phyloP scores from a whole-genome alignment of 2,113 vertebrate genomes.

The Psettodes erumei region DNA sequence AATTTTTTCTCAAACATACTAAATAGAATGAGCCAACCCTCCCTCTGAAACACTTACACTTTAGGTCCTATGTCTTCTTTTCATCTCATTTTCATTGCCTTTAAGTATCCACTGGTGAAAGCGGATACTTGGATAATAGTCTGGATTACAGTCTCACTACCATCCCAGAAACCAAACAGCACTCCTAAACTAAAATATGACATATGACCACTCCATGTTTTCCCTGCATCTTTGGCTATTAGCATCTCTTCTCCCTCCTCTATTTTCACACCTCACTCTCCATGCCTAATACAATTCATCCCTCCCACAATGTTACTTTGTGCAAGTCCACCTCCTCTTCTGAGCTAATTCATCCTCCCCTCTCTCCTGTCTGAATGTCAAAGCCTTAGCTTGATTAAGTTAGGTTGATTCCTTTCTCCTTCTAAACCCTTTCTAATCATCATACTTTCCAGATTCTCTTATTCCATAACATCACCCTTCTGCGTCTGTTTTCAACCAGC shows the following conservation, averaged over 20 bases:
- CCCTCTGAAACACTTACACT: too few relatives aligned
- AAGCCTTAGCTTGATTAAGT: conserved; percentile 26
- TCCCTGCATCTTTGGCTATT: conserved; percentile 1
- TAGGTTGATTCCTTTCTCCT: conserved; percentile 31
- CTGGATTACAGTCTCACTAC: too few relatives aligned
- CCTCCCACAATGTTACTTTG: conserved; percentile 27
- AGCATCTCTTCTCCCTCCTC: conserved; percentile 9
- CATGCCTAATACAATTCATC: conserved; percentile 34
- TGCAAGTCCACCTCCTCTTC: conserved; percentile 10
- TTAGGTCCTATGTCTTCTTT: too few relatives aligned
- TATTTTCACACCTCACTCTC: background rate
- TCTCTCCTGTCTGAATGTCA: conserved; percentile 48
- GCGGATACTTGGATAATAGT: too few relatives aligned
- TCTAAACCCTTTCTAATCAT: background rate
- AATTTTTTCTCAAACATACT: background rate
- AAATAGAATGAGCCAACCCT: background rate
- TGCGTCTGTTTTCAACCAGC: background rate
- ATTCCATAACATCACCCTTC: background rate
- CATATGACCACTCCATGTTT: background rate
- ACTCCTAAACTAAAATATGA: too few relatives aligned
- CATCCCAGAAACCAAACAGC: too few relatives aligned
- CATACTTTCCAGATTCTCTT: background rate
- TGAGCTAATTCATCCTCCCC: conserved; percentile 21
- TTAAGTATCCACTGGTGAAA: too few relatives aligned
- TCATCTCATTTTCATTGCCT: too few relatives aligned